A percentile compares a stretch with the other conserved stretches of the same genome.
Evolutionary conservation across 2,888 invertebrate species (phyloP).

Genomic region (Athetis lepigone): DNA sequence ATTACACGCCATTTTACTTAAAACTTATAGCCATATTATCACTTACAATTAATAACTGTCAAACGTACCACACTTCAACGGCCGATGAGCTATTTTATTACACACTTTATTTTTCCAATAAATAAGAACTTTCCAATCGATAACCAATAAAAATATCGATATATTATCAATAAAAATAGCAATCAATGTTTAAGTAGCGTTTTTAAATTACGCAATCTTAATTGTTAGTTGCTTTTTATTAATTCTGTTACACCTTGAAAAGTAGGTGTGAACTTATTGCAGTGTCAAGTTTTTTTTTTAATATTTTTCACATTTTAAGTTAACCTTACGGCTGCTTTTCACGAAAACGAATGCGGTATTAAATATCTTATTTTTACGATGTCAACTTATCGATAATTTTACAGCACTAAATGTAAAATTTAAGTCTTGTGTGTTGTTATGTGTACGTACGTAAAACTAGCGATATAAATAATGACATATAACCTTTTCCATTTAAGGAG

Average conservation of each 20-base stretch:
- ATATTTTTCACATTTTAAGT: conserved; percentile 40
- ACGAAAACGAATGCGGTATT: conserved; percentile 50
- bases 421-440: conserved; percentile 10
- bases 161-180: conserved; percentile 59
- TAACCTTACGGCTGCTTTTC: conserved; percentile 60
- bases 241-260: conserved; percentile 58
- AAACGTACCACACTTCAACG: conserved; percentile 38
- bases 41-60: conserved; percentile 55
- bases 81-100: conserved; percentile 55
- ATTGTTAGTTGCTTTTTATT: conserved; percentile 63
- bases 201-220: conserved; percentile 64
- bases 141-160: conserved; percentile 58
- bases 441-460: conserved; percentile 3
- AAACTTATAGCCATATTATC: conserved; percentile 31
- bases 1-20: conserved; percentile 23
- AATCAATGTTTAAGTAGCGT: conserved; percentile 52
- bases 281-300: conserved; percentile 27
- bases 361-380: conserved; percentile 60
- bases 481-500: conserved; percentile 2
- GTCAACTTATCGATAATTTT: conserved; percentile 57
- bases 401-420: conserved; percentile 43
- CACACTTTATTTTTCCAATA: conserved; percentile 48
- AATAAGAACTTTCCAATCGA: conserved; percentile 63
- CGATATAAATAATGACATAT: conserved; percentile 3
- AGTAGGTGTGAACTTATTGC: conserved; percentile 61